These are phyloP conservation scores for Netelia fuscicornis DNA, from an alignment of 2,888 invertebrate species.

Conservation along the genomic window DNA sequence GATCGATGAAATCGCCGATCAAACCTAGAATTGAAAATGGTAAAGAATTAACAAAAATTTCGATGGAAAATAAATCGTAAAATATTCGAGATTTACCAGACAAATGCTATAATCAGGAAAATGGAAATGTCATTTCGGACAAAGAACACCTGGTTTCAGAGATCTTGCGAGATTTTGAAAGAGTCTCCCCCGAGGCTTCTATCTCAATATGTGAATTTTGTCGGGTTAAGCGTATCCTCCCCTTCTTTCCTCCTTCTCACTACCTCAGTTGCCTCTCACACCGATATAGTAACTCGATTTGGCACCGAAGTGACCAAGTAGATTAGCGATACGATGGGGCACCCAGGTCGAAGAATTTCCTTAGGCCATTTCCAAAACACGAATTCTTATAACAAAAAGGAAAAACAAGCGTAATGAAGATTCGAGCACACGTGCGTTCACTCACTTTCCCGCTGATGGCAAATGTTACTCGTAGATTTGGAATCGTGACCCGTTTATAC, in stretches of 20 bases:
- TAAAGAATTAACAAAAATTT: background rate
- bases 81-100: slow-evolving; percentile 5
- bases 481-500: too few species aligned
- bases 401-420: background rate
- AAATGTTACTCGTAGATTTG: background rate
- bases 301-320: slow-evolving; percentile 54
- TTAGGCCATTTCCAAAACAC: slow-evolving; percentile 53
- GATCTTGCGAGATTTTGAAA: slow-evolving; percentile 30
- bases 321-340: slow-evolving; percentile 36
- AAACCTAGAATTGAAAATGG: too few species aligned
- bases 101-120: slow-evolving; percentile 38
- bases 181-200: slow-evolving; percentile 38
- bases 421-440: background rate
- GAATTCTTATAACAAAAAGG: slow-evolving; percentile 10
- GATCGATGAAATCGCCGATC: too few species aligned
- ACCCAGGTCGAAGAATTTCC: slow-evolving; percentile 28
- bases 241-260: background rate
- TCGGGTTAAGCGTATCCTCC: background rate
- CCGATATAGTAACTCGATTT: slow-evolving; percentile 63
- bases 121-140: slow-evolving; percentile 35
- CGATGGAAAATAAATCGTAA: slow-evolving; percentile 9
- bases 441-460: background rate
- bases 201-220: slow-evolving; percentile 26
- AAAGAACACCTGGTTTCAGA: slow-evolving; percentile 57
- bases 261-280: slow-evolving; percentile 3